These are phyloP conservation scores for Acropternis orthonyx DNA, from an alignment of 2,797 vertebrate species.

Conservation along the genomic window DNA sequence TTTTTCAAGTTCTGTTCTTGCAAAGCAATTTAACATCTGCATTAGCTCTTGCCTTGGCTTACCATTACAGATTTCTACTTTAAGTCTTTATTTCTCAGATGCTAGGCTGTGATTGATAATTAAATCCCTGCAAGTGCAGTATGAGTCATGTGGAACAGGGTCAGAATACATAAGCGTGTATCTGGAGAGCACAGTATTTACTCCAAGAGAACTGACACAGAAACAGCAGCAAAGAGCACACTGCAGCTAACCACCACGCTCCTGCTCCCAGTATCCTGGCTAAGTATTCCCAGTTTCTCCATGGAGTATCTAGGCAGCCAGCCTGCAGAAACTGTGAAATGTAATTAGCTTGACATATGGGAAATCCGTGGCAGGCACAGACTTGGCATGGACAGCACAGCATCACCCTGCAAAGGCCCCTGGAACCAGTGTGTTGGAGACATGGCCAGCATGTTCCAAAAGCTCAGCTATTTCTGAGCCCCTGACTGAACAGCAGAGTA, in stretches of 20 bases:
- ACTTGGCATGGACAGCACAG: not conserved
- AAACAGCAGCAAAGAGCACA: not conserved
- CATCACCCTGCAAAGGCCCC: not conserved
- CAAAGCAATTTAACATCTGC: not conserved
- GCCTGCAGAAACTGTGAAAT: not conserved
- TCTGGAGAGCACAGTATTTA: not conserved
- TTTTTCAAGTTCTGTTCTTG: not conserved
- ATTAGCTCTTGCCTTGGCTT: not conserved
- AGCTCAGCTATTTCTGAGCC: conserved; percentile 19
- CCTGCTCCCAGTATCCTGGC: not conserved
- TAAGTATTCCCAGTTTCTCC: not conserved
- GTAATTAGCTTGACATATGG: conserved; percentile 7
- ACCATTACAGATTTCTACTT: not conserved
- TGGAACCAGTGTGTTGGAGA: not conserved
- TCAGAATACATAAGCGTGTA: not conserved
- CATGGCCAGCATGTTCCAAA: not conserved
- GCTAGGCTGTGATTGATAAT: conserved; percentile 4
- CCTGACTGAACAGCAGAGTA: not conserved
- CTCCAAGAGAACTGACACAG: not conserved
- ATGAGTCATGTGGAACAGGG: not conserved
- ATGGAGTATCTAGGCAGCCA: not conserved
- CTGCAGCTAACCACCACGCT: not conserved
- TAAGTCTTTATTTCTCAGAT: conserved; percentile 17
- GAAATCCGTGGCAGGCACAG: conserved; percentile 7
- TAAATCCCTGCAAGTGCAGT: not conserved